Base-by-base conservation (phyloP, 92 coral and sea anemone species). In the Chrysogorgia sp. region DNA sequence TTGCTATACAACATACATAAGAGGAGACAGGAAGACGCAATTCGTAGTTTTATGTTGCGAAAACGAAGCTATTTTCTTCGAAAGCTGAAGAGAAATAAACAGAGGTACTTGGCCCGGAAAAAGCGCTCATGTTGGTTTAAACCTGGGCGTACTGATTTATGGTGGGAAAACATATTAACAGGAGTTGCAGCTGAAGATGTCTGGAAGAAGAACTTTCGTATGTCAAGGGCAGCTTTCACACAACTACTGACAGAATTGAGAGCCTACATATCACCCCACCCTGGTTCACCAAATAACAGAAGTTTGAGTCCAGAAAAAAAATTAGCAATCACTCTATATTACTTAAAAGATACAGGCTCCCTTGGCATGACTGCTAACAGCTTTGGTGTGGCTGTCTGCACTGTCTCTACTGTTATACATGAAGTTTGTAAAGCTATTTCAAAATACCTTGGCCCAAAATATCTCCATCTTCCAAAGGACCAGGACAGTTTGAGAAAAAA, bases 121-220 rank as follows among this genome's bases (percentile, higher is more conserved):
- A 81, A 71, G 71, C 80, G 81, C 20, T 53, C 40, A n/a, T 62
- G 63, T 25, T 84, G 75, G 88, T 29, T 53, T 28, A 60, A 34
- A 69, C 75, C 75, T 68, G 88, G 72, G 67, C 79, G n/a, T n/a
- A n/a, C n/a, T n/a, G n/a, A n/a, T n/a, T n/a, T n/a, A n/a, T n/a
- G n/a, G n/a, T n/a, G n/a, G 88, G 24, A 41, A 30, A 68, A 79
- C 66, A 34, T 84, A 10, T 84, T 62, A 80, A 50, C 41, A 24
- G 85, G 88, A 0, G 71, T 63, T 10, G 63, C 77, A 21, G 25
- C 58, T 2, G 81, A 79, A 41, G 84, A 84, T 10, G 59, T 59
- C 20, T 82, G 86, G 86, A 82, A 75, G 58, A 76, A 50, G 35
- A 75, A 82, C 45, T 76, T 82, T 66, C 45, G 86, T 34, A 74